These are phyloP conservation scores for Oryzias dopingdopingensis DNA, from an alignment of 2,797 vertebrate species.

Conservation along the genomic window DNA sequence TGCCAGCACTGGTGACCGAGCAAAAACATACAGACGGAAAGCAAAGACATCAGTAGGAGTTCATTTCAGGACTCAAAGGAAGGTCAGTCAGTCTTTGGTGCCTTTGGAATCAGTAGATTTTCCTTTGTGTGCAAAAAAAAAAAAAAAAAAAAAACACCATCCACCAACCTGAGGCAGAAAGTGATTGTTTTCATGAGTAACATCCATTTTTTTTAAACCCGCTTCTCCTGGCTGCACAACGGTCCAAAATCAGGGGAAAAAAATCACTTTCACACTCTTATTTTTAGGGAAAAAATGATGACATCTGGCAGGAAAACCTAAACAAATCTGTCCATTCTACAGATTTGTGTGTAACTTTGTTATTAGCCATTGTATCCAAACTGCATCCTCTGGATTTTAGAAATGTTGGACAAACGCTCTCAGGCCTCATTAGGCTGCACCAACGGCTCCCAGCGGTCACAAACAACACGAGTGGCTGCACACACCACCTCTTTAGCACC, in stretches of 20 bases:
- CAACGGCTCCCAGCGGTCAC: conserved; percentile 42
- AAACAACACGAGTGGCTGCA: conserved; percentile 33
- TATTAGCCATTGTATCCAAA: conserved; percentile 7
- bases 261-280: no score
- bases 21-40: conserved; percentile 45
- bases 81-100: conserved; percentile 61
- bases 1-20: conserved; percentile 38
- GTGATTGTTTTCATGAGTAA: conserved; percentile 45
- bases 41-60: conserved; percentile 74
- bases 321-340: conserved; percentile 6
- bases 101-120: conserved; percentile 77
- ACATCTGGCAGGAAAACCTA: no score
- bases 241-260: conserved; percentile 13
- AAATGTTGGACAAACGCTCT: conserved; percentile 25
- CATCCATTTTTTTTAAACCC: conserved; percentile 30
- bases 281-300: no score
- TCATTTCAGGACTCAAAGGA: conserved; percentile 62
- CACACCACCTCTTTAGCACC: conserved; percentile 67
- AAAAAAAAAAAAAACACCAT: conserved; percentile 56
- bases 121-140: conserved; percentile 72
- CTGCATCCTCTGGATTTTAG: conserved; percentile 19
- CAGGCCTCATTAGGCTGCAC: conserved; percentile 26
- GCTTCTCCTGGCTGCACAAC: conserved; percentile 13
- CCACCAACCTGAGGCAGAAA: conserved; percentile 74
- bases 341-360: background rate